These are phyloP conservation scores for Erpetoichthys calabaricus DNA, from an alignment of 2,797 vertebrate species.

Conservation along the genomic window DNA sequence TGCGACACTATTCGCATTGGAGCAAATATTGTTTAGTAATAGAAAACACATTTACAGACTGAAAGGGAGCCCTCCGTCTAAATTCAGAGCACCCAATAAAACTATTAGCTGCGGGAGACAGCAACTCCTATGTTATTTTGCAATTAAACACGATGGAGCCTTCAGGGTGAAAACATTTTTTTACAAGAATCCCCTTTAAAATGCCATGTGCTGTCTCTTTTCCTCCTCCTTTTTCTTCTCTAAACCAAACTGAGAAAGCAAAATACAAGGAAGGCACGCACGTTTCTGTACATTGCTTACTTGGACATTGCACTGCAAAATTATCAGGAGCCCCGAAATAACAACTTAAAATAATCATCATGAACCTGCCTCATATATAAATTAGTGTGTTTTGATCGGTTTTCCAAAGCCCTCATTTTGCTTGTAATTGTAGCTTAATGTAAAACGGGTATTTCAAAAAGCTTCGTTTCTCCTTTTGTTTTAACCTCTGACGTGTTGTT, in stretches of 20 bases:
- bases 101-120: constrained; percentile 22
- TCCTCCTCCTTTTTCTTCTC: not conserved
- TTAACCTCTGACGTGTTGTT: too few relatives aligned
- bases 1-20: constrained; percentile 30
- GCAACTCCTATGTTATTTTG: constrained; percentile 12
- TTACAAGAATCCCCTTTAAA: not conserved
- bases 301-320: not conserved
- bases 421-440: too few relatives aligned
- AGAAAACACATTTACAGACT: constrained; percentile 40
- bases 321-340: not conserved
- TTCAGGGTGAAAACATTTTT: constrained; percentile 7
- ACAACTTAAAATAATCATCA: too few relatives aligned
- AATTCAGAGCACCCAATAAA: constrained; percentile 24
- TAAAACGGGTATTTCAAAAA: too few relatives aligned
- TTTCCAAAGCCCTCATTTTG: too few relatives aligned
- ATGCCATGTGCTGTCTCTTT: not conserved
- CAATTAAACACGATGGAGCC: constrained; percentile 16
- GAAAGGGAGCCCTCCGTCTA: constrained; percentile 27
- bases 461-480: too few relatives aligned
- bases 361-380: too few relatives aligned
- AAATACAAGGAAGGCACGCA: not conserved
- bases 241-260: too few relatives aligned
- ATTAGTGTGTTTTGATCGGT: too few relatives aligned
- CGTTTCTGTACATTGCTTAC: not conserved
- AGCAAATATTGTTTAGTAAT: constrained; percentile 39